Evolutionary conservation across 2,888 invertebrate genomes (phyloP).

Genomic region (Dione juno): DNA sequence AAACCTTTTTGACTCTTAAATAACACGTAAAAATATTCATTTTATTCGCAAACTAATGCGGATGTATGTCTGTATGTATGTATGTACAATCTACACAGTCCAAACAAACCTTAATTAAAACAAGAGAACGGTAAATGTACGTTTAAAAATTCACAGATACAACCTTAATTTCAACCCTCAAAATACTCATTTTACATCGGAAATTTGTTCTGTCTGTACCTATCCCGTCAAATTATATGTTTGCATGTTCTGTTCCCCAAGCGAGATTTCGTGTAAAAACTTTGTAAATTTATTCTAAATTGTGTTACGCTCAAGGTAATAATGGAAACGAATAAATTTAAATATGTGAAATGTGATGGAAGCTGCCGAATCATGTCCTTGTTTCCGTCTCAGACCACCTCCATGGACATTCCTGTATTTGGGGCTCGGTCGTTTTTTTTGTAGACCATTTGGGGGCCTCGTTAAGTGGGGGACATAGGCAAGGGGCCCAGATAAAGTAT

Average conservation of each 20-base stretch:
- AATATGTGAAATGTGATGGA: background rate
- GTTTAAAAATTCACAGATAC: constrained; percentile 27
- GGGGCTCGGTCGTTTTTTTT: no score
- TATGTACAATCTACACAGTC: background rate
- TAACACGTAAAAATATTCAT: constrained; percentile 2
- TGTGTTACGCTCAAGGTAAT: constrained; percentile 1
- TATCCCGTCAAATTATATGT: constrained; percentile 36
- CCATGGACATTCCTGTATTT: no score
- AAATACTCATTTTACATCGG: constrained; percentile 32
- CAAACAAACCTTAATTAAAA: constrained; percentile 5
- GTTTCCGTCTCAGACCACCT: no score
- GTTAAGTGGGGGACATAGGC: no score
- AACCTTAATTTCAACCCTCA: constrained; percentile 29
- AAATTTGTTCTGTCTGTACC: constrained; percentile 27
- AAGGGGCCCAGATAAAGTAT: no score
- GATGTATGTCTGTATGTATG: background rate
- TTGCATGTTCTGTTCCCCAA: constrained; percentile 34
- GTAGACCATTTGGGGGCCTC: no score
- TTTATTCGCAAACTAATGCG: background rate
- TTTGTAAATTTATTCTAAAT: constrained; percentile 25
- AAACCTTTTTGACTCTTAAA: background rate
- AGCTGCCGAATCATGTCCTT: background rate
- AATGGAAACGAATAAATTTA: background rate
- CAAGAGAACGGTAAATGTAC: constrained; percentile 12
- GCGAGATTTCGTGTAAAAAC: constrained; percentile 32